Base-by-base conservation (phyloP, 2,113 vertebrate genomes). In the Nerophis ophidion region DNA sequence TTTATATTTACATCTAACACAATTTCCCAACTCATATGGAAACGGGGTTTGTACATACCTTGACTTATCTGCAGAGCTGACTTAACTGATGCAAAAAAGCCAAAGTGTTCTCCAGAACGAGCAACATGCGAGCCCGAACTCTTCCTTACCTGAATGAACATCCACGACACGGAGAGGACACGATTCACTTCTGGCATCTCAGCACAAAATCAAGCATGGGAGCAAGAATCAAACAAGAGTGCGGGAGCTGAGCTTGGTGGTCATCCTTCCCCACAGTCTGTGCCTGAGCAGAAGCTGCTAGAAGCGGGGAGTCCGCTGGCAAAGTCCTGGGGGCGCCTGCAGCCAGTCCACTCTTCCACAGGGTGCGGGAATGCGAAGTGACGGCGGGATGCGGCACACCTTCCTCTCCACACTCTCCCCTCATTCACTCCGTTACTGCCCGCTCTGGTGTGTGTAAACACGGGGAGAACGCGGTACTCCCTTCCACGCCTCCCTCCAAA, bases 111-210 rank as follows among this genome's bases (percentile, higher is more conserved):
- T 4, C 17, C 17, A 35, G 5, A 71, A 47, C 0, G 2, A 72
- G 71, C 74, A 83, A 77, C 71, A 79, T 59, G 68, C 74, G 67
- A 67, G 55, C 58, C 50, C 40, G 49, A 36, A 7, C 33, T 8
- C 53, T 36, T 50, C 46, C 84, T 86, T 88, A 91, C 89, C 88
- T 90, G 81, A 84, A 79, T 63, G 65, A 70, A 73, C 71, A 78
- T 88, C 87, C 84, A 73, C 47, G 76, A 84, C 40, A 79, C n/a
- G 5, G 80, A 68, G 62, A 78, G 62, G 75, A 76, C 66, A 77
- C 58, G 68, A 67, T 13, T 83, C 70, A 83, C 80, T 74, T 91
- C 83, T 77, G 86, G 87, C 90, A 91, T 91, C 70, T 81, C 87
- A 84, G 80, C 79, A 26, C 60, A 76, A 69, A 73, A 57, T 72